phyloP scores from a whole-genome alignment of 37 sponge, comb jelly and placozoan species.

The Eunapius fragilis region DNA sequence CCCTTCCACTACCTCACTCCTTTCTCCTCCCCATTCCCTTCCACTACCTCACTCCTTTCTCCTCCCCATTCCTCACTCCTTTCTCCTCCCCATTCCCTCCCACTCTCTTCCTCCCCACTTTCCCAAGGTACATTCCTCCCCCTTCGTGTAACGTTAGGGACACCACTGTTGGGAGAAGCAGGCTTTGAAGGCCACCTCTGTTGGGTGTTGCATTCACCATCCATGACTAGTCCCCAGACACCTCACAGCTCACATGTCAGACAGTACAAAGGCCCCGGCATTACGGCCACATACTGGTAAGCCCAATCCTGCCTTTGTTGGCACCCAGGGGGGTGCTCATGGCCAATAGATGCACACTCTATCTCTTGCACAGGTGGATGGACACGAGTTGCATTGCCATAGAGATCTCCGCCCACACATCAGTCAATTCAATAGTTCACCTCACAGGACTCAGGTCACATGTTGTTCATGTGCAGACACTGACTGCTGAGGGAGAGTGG shows the following conservation, averaged over 20 bases:
- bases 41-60: neutral
- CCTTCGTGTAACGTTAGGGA: slow-evolving; percentile 36
- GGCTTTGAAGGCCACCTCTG: slow-evolving; percentile 34
- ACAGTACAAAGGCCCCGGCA: slow-evolving; percentile 43
- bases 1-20: too few species aligned
- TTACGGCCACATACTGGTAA: slow-evolving; percentile 58
- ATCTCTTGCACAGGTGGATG: neutral
- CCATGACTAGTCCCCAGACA: neutral
- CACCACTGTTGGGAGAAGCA: slow-evolving; percentile 13
- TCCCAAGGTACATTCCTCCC: slow-evolving; percentile 48
- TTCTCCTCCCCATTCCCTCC: neutral
- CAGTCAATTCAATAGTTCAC: neutral
- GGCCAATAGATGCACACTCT: neutral
- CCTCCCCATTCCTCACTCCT: neutral
- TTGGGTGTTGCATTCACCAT: slow-evolving; percentile 38
- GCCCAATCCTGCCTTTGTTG: neutral
- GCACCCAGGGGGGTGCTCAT: neutral
- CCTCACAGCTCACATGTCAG: slow-evolving; percentile 10
- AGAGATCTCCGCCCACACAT: neutral
- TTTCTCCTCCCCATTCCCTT: too few species aligned
- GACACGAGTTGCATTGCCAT: neutral
- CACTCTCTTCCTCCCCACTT: too few species aligned
- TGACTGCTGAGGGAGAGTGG: slow-evolving; percentile 5
- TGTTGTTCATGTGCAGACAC: neutral
- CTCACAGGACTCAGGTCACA: neutral